phyloP scores from a whole-genome alignment of 2,113 vertebrate genomes.

The Morone chrysops region DNA sequence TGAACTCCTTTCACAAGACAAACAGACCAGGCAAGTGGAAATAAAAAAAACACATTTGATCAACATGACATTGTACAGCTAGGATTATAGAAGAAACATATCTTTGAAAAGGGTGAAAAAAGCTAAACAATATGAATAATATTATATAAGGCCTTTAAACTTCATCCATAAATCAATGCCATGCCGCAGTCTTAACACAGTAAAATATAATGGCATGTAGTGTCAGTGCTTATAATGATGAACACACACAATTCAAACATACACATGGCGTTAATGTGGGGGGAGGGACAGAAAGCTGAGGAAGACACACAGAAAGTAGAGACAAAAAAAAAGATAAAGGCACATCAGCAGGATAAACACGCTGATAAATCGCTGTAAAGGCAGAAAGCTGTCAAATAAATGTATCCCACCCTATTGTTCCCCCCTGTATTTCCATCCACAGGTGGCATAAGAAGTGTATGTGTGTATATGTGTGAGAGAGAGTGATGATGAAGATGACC shows the following conservation, averaged over 20 bases:
- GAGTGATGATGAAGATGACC: slow-evolving; percentile 79
- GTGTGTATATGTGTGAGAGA: slow-evolving; percentile 38
- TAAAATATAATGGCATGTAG: slow-evolving; percentile 42
- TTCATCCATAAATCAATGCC: slow-evolving; percentile 45
- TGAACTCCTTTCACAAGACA: slow-evolving; percentile 1
- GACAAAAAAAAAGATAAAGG: slow-evolving; percentile 53
- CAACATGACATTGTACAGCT: slow-evolving; percentile 35
- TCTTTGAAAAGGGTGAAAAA: slow-evolving; percentile 23
- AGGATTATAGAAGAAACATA: slow-evolving; percentile 20
- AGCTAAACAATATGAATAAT: slow-evolving; percentile 46
- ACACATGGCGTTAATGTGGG: slow-evolving; percentile 28
- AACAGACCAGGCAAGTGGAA: background rate
- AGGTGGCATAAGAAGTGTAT: slow-evolving; percentile 64
- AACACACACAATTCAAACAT: slow-evolving; percentile 39
- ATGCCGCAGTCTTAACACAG: slow-evolving; percentile 7
- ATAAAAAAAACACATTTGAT: slow-evolving; percentile 28
- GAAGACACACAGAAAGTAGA: slow-evolving; percentile 13
- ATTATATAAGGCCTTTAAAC: slow-evolving; percentile 52
- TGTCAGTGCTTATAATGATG: slow-evolving; percentile 45
- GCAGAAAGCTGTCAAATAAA: slow-evolving; percentile 65
- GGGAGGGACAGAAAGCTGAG: slow-evolving; percentile 14
- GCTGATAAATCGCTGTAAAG: slow-evolving; percentile 71
- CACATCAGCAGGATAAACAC: slow-evolving; percentile 72
- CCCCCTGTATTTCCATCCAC: slow-evolving; percentile 62
- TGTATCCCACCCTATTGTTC: slow-evolving; percentile 56